These are phyloP conservation scores for Labeo catla DNA, from an alignment of 2,113 vertebrate species.

Conservation along the genomic window DNA sequence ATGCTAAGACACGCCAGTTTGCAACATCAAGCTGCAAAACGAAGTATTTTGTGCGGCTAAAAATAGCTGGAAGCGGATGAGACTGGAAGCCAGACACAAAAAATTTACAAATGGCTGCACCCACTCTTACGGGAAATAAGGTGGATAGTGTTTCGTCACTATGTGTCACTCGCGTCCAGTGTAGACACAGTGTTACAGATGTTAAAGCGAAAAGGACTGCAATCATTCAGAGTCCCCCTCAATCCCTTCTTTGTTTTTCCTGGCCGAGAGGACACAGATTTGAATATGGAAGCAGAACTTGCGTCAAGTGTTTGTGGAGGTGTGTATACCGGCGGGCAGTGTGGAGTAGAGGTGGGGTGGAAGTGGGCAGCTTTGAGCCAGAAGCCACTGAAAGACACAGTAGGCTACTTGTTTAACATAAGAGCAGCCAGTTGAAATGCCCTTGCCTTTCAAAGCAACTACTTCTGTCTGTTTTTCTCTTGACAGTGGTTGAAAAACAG, in stretches of 20 bases:
- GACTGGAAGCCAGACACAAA: too few relatives aligned
- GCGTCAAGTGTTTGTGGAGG: background rate
- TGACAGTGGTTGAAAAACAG: background rate
- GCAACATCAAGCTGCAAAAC: too few relatives aligned
- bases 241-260: background rate
- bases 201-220: background rate
- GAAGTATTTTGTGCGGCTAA: too few relatives aligned
- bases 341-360: constrained; percentile 7
- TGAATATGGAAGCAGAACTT: background rate
- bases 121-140: too few relatives aligned
- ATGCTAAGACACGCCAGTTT: too few relatives aligned
- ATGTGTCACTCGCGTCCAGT: too few relatives aligned
- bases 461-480: background rate
- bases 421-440: background rate
- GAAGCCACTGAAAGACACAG: constrained; percentile 31
- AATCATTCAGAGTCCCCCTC: background rate
- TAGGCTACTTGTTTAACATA: constrained; percentile 45
- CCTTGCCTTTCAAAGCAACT: background rate
- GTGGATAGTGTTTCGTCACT: too few relatives aligned
- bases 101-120: too few relatives aligned
- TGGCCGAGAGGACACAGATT: background rate
- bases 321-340: background rate
- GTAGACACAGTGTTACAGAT: background rate
- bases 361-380: background rate
- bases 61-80: too few relatives aligned